Evolutionary conservation across 2,888 invertebrate genomes (phyloP).

Genomic region (Toxonevra muliebris): DNA sequence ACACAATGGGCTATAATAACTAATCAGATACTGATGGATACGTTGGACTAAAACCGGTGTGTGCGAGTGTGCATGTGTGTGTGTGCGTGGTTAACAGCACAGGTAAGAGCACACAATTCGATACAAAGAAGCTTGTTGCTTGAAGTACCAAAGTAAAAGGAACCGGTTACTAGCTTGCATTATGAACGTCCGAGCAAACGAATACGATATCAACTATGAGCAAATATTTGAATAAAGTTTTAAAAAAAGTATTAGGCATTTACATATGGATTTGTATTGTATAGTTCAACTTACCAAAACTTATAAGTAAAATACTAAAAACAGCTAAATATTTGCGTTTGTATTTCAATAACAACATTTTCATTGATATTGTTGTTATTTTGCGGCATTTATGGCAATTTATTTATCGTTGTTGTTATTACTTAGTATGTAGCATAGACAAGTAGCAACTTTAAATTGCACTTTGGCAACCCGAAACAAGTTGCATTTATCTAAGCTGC

Average conservation of each 20-base stretch:
- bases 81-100: too few relatives aligned
- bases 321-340: constrained; percentile 18
- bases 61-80: too few relatives aligned
- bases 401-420: constrained; percentile 5
- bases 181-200: not conserved
- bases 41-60: too few relatives aligned
- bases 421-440: not conserved
- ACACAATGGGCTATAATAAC: constrained; percentile 48
- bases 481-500: too few relatives aligned
- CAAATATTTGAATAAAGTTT: not conserved
- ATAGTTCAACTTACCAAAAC: not conserved
- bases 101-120: not conserved
- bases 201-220: not conserved
- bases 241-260: not conserved
- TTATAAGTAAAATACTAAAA: constrained; percentile 26
- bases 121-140: too few relatives aligned
- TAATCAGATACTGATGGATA: too few relatives aligned
- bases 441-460: constrained; percentile 7
- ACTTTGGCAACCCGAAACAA: too few relatives aligned
- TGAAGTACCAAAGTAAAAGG: not conserved
- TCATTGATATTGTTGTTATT: constrained; percentile 22
- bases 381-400: constrained; percentile 27
- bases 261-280: too few relatives aligned
- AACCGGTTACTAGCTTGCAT: not conserved
- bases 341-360: constrained; percentile 20